A percentile compares a stretch with the other conserved stretches of the same genome.
Evolutionary conservation across 2,797 vertebrate species (phyloP).

Genomic region (Pelochelys cantorii): DNA sequence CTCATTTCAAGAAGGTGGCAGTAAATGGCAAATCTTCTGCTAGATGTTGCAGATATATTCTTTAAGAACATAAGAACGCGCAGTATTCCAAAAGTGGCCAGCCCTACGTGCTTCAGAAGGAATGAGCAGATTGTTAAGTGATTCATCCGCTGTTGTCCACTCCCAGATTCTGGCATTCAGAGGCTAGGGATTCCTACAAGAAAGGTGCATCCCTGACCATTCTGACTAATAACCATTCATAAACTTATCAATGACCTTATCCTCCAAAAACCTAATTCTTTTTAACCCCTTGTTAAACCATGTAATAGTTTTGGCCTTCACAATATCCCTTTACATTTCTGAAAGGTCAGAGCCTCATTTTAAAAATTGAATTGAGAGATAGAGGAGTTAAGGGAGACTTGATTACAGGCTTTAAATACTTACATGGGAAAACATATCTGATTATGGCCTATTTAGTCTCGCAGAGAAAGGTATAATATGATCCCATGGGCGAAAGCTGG

Average conservation of each 20-base stretch:
- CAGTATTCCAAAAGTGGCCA: background rate
- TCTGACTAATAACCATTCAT: background rate
- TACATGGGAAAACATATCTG: no score
- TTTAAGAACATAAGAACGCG: background rate
- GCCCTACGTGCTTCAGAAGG: background rate
- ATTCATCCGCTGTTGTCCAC: background rate
- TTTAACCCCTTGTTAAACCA: background rate
- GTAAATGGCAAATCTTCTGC: background rate
- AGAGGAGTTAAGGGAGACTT: no score
- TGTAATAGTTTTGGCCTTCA: background rate
- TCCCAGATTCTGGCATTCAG: background rate
- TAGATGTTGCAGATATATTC: background rate
- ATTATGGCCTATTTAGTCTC: no score
- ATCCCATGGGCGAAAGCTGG: no score
- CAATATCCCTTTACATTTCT: background rate
- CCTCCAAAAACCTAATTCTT: background rate
- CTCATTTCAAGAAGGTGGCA: background rate
- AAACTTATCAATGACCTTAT: no score
- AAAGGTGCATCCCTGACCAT: background rate
- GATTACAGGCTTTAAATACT: no score
- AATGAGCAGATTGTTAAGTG: background rate
- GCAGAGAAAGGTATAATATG: no score
- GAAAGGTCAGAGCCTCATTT: no score
- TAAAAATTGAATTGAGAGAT: no score
- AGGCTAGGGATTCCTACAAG: background rate